Evolutionary conservation across 2,888 invertebrate genomes (phyloP).

Genomic region (Cerastoderma edule): DNA sequence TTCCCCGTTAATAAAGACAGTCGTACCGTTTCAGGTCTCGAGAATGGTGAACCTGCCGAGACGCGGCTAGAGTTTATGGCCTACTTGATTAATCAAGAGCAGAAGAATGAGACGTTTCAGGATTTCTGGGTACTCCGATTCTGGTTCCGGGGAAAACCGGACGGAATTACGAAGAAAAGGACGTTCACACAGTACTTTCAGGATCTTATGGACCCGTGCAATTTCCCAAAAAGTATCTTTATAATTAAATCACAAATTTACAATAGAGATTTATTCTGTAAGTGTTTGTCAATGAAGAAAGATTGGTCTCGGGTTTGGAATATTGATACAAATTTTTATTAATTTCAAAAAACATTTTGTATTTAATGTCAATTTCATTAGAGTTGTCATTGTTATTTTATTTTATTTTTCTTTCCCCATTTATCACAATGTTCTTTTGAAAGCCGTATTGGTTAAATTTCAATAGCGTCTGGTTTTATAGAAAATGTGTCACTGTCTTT

Average conservation of each 20-base stretch:
- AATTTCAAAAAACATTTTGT: too few relatives aligned
- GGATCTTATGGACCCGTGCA: conserved; percentile 75
- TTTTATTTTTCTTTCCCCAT: too few relatives aligned
- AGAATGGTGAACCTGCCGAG: conserved; percentile 70
- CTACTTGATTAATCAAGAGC: conserved; percentile 71
- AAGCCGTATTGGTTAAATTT: too few relatives aligned
- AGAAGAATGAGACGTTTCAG: conserved; percentile 66
- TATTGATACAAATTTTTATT: background rate
- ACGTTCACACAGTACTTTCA: conserved; percentile 77
- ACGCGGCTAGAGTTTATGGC: conserved; percentile 77
- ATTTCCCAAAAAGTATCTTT: conserved; percentile 77
- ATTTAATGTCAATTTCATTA: too few relatives aligned
- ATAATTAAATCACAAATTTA: background rate
- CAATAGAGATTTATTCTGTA: background rate
- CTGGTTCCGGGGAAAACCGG: conserved; percentile 77
- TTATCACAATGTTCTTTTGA: too few relatives aligned
- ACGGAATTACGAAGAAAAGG: conserved; percentile 73
- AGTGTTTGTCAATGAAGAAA: too few relatives aligned
- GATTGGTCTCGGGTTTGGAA: background rate
- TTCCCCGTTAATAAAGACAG: background rate
- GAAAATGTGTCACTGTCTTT: too few relatives aligned
- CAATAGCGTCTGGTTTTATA: too few relatives aligned
- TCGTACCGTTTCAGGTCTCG: conserved; percentile 66
- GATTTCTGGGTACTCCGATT: conserved; percentile 77
- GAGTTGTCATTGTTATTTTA: too few relatives aligned